phyloP scores from a whole-genome alignment of 2,113 vertebrate genomes.

The Struthidea cinerea region DNA sequence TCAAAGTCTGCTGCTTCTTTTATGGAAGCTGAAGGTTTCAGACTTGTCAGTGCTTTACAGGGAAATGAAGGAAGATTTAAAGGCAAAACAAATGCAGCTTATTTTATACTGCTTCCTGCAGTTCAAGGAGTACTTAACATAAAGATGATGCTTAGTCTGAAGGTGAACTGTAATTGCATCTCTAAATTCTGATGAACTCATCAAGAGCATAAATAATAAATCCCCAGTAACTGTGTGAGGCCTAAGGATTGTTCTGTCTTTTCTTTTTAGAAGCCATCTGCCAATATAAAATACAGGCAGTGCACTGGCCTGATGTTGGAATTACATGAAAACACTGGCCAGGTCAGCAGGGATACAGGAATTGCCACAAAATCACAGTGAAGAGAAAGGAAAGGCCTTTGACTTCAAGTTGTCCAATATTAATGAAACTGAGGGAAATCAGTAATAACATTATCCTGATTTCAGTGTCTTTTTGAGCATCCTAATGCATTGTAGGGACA shows the following conservation, averaged over 20 bases:
- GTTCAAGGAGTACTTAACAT: background rate
- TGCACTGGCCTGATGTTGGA: background rate
- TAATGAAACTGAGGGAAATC: background rate
- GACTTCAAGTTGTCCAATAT: background rate
- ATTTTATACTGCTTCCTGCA: background rate
- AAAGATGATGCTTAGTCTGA: background rate
- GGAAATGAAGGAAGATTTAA: background rate
- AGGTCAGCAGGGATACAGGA: background rate
- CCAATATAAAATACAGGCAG: background rate
- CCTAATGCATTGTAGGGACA: background rate
- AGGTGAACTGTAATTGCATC: background rate
- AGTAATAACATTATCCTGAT: fast-evolving
- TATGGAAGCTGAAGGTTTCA: background rate
- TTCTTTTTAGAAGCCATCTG: background rate
- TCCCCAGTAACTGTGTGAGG: background rate
- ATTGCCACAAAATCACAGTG: background rate
- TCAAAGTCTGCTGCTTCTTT: background rate
- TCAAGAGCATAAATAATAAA: background rate
- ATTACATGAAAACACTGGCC: background rate
- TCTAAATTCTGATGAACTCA: background rate
- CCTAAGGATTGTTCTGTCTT: background rate
- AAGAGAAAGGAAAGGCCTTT: background rate
- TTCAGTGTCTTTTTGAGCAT: background rate
- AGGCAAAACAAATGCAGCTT: background rate
- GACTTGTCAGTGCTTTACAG: background rate